Percentiles rank a stretch among this genome's conserved stretches.
These are phyloP conservation scores for Eonycteris spelaea DNA, from an alignment of 2,113 vertebrate species.

Conservation along the genomic window DNA sequence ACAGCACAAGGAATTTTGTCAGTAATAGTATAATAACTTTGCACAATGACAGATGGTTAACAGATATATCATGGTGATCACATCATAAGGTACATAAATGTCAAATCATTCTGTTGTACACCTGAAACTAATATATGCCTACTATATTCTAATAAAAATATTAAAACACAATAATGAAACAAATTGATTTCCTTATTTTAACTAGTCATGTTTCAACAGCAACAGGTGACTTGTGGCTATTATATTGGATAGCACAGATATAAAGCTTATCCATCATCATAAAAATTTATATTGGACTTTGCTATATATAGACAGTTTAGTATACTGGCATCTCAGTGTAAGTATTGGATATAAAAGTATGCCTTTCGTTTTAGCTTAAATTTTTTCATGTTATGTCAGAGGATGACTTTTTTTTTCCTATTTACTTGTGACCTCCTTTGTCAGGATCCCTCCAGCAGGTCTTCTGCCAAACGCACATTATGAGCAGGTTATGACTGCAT, in stretches of 20 bases:
- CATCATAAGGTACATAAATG: not conserved
- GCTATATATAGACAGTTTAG: not conserved
- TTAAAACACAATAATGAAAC: not conserved
- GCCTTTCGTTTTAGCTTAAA: not conserved
- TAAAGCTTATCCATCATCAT: not conserved
- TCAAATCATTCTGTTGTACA: not conserved
- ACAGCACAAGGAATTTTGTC: not conserved
- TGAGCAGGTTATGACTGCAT: constrained; percentile 92
- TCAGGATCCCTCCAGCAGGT: constrained; percentile 90
- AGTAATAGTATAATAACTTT: not conserved
- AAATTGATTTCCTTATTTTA: not conserved
- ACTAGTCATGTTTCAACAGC: not conserved
- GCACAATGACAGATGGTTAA: not conserved
- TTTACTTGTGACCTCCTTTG: constrained; percentile 30
- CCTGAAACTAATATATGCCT: not conserved
- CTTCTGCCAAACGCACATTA: constrained; percentile 94
- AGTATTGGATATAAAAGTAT: not conserved
- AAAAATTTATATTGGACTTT: not conserved
- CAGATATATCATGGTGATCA: not conserved
- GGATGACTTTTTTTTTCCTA: not conserved
- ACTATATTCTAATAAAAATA: not conserved
- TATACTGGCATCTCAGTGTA: not conserved
- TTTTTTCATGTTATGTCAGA: not conserved
- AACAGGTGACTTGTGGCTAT: not conserved
- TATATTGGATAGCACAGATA: not conserved